These are phyloP conservation scores for Trachythela sp. DNA, from an alignment of 64 coral and sea anemone genomes.

Conservation along the genomic window DNA sequence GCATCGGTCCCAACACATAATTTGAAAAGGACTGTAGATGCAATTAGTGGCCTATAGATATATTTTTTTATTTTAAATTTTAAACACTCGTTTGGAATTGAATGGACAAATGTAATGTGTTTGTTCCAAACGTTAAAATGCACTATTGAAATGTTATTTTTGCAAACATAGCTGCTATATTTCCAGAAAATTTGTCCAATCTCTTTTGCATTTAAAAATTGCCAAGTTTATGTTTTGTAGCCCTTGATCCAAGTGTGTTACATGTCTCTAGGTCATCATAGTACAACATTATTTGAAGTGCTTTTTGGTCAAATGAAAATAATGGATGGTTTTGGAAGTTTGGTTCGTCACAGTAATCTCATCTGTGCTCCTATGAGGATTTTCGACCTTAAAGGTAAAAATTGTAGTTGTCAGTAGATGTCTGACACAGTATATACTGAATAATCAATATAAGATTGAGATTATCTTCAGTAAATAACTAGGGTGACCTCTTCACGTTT, in stretches of 20 bases:
- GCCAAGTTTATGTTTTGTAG: slow-evolving; percentile 56
- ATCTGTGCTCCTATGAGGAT: slow-evolving; percentile 46
- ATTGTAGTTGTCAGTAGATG: neutral
- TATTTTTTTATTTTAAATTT: no score
- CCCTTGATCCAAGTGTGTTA: slow-evolving; percentile 54
- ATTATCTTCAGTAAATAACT: no score
- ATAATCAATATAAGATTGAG: neutral
- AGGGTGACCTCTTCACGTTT: no score
- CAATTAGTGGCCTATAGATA: no score
- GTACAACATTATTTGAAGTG: slow-evolving; percentile 54
- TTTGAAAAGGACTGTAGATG: no score
- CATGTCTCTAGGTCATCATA: slow-evolving; percentile 59
- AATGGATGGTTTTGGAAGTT: slow-evolving; percentile 44
- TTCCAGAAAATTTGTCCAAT: neutral
- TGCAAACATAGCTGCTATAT: neutral
- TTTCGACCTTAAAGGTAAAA: slow-evolving; percentile 1
- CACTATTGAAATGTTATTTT: neutral
- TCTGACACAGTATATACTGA: neutral
- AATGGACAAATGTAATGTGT: no score
- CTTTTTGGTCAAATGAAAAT: slow-evolving; percentile 42
- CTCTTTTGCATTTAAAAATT: neutral
- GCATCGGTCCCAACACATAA: no score
- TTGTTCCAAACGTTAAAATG: no score
- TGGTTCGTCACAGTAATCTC: slow-evolving; percentile 59
- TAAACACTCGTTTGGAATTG: no score